Base-by-base conservation (phyloP, 2,797 vertebrate species). In the Myoxocephalus aenaeus region DNA sequence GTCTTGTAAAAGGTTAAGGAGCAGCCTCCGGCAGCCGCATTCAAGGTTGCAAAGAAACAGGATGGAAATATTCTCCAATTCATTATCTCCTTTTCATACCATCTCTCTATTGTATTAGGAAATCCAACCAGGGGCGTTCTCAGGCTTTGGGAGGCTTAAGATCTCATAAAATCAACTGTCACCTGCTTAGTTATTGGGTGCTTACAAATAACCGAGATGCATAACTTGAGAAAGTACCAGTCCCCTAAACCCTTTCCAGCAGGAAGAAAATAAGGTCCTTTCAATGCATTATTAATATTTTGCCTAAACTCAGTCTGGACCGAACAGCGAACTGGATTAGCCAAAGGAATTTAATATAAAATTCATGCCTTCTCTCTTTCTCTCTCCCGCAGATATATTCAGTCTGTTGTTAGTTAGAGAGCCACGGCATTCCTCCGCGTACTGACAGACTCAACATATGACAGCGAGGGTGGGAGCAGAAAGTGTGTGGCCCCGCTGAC, bases 81-180 rank as follows among this genome's bases (percentile, higher is more conserved):
- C 92, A 93, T 94, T 93, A 94, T 88, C 86, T 90, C 53, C 74
- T 80, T 85, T 83, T 91, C 81, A 89, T 88, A 86, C 73, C 86
- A 63, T 89, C 84, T 91, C 91, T 92, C 88, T 74, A 56, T 88
- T 86, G 92, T 91, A 89, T 87, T 77, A 80, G 70, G 84, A 86
- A 90, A 93, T 88, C 87, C 90, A 87, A 89, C 80, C 82, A 75
- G 86, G 86, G 89, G 90, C 83, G 77, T 92, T 90, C 86, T 91
- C 85, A 65, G 91, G 93, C 92, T 94, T 94, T 88, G 79, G 65
- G 56, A 51, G 92, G 92, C 93, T 95, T 94, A 94, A 90, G 87
- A 94, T 93, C 92, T 94, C 93, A 94, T 94, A 93, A 94, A 94
- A 94, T 93, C 91, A 94, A 92, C 92, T 93, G 92, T 93, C 93